Evolutionary conservation across 2,888 invertebrate species (phyloP).

Genomic region (Amphimallon solstitiale): DNA sequence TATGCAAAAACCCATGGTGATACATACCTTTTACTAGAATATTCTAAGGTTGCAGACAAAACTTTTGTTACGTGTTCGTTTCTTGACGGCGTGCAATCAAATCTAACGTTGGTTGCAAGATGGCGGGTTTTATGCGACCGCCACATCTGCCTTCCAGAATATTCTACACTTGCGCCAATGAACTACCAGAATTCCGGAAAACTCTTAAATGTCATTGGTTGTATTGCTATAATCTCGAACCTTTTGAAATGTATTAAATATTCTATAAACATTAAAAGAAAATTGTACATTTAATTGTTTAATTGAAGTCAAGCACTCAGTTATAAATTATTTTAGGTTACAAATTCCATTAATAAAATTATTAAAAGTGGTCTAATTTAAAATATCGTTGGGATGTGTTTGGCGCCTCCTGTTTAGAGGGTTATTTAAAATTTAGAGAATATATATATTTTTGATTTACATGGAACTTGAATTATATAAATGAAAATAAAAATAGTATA

Average conservation of each 20-base stretch:
- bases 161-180: slow-evolving; percentile 46
- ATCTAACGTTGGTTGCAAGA: slow-evolving; percentile 51
- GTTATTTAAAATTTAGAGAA: slow-evolving; percentile 16
- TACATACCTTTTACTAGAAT: slow-evolving; percentile 31
- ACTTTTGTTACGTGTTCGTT: slow-evolving; percentile 51
- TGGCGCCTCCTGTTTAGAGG: slow-evolving; percentile 6
- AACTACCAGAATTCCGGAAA: slow-evolving; percentile 6
- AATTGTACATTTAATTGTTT: neutral
- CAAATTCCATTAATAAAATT: neutral
- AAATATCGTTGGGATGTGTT: neutral
- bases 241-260: slow-evolving; percentile 1
- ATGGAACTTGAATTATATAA: too few species aligned
- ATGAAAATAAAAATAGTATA: neutral
- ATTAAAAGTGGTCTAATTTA: slow-evolving; percentile 1
- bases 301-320: neutral
- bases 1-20: slow-evolving; percentile 16
- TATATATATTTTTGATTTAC: too few species aligned
- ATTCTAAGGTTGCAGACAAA: slow-evolving; percentile 54
- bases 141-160: slow-evolving; percentile 58
- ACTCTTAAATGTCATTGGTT: slow-evolving; percentile 20
- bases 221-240: slow-evolving; percentile 30
- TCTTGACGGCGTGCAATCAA: slow-evolving; percentile 49
- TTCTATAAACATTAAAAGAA: neutral
- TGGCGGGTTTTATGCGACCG: slow-evolving; percentile 59
- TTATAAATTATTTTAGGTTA: slow-evolving; percentile 4